Conservation (phyloP, 2,888 invertebrate genomes). For the Luperina testacea region DNA sequence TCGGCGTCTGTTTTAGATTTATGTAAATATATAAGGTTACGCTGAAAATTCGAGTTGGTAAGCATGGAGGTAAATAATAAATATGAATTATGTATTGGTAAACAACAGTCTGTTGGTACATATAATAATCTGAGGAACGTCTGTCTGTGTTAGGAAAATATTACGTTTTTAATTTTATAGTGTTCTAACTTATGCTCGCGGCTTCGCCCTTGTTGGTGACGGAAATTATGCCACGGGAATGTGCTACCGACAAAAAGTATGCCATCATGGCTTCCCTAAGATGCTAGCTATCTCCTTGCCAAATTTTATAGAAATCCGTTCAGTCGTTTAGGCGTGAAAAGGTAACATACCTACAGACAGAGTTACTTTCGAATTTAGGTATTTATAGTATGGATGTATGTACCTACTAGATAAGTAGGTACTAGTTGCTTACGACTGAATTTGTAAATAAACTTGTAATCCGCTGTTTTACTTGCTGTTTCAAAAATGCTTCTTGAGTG, state of each 20-base stretch:
- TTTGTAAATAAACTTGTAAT: background rate
- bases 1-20: conserved; percentile 54
- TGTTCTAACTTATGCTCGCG: too few relatives aligned
- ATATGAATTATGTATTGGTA: conserved; percentile 46
- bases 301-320: too few relatives aligned
- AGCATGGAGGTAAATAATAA: conserved; percentile 32
- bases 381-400: background rate
- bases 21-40: conserved; percentile 48
- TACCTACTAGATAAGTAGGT: background rate
- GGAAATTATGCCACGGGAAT: too few relatives aligned
- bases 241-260: too few relatives aligned
- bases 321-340: too few relatives aligned
- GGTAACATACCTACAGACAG: too few relatives aligned
- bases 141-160: background rate
- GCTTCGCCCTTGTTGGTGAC: too few relatives aligned
- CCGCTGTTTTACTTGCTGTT: background rate
- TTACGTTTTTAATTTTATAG: background rate
- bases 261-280: too few relatives aligned
- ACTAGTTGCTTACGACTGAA: background rate
- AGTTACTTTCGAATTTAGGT: too few relatives aligned
- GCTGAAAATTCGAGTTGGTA: conserved; percentile 32
- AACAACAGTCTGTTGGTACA: conserved; percentile 8
- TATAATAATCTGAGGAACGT: background rate
- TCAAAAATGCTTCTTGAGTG: too few relatives aligned
- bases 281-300: too few relatives aligned